Base-by-base conservation (phyloP, 2,888 invertebrate species). In the Eubasilissa splendida region DNA sequence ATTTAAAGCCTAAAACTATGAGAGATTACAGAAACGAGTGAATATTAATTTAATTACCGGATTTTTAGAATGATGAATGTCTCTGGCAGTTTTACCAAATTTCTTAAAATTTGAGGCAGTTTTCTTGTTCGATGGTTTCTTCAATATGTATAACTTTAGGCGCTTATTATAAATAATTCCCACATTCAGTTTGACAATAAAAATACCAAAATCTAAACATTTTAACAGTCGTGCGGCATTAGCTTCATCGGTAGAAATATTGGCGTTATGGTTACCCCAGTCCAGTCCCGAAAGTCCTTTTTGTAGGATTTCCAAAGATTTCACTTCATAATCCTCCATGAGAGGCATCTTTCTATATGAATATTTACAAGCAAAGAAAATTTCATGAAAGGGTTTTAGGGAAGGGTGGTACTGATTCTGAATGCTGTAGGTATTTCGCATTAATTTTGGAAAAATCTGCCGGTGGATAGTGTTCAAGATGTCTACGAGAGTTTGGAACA, bases 401-500 rank as follows among this genome's bases (percentile, higher is more conserved):
- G 76, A 77, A 14, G 58, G 60, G 68, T 83, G 80, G 52, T 74
- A 76, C 52, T 84, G 82, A 31, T 82, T 79, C 9, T 80, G 54
- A 2, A 78, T 14, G 31, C 42, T 58, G 73, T 83, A 82, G 22
- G 58, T 59, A 56, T 80, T 81, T 22, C 85, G 90, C 89, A 42
- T 88, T 85, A 82, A 88, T 88, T 84, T 88, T 22, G 82, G 79
- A 52, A 83, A 82, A 14, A 83, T 80, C 58, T 83, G 56, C 87
- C 85, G 68, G 87, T 95, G 93, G 82, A 97, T 92, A 84, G 96
- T 93, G 88, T 97, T 97, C 9, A 97, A 88, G 76, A 97, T 88
- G 84, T 94, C 93, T 70, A 95, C 94, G 50, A 97, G 93, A 87
- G 96, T 94, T 85, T 94, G 94, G 86, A 97, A 93, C 77, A 97